Base-by-base conservation (phyloP, 2,113 vertebrate genomes). In the Protobothrops flavoviridis region DNA sequence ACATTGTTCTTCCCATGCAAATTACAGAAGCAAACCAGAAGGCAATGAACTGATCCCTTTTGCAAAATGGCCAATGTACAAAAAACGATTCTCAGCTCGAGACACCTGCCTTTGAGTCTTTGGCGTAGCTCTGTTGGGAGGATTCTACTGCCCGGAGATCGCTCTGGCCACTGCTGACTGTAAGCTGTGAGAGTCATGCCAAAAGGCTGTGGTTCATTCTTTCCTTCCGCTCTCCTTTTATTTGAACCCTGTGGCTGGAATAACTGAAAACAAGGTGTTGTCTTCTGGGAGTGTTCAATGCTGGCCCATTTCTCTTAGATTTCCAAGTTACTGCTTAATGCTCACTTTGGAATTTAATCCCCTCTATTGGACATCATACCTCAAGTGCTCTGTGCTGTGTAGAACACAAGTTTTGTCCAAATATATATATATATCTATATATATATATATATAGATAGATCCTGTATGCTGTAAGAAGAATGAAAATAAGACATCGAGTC, bases 331-430 rank as follows among this genome's bases (percentile, higher is more conserved):
- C 94, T 94, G 89, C 93, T 95, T 94, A 91, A 93, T 94, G 94
- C 94, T 97, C 94, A 3, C 94, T 95, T 95, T 96, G 97, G 96
- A 97, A 97, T 97, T 97, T 95, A 97, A 96, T 97, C 96, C 97
- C 95, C 97, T 52, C 57, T 95, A 94, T 96, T 96, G 93, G 96
- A 97, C 93, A 4, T 95, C 92, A 93, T 97, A 98, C 97, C 96
- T 97, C 97, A 98, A 95, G 97, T 97, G 97, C 98, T 97, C 97
- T 96, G 93, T 94, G 93, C 91, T 93, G 92, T 92, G 94, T 97
- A 96, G 96, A 97, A 96, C 96, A 96, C 97, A 97, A 95, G 90
- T 97, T 96, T 95, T 97, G 95, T 97, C 95, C 96, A 96, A 94
- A 97, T 3, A 89, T 8, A 87, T n/a, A 74, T 43, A 85, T 53